A percentile compares a stretch with the other conserved stretches of the same genome.
phyloP scores from a whole-genome alignment of 2,797 vertebrate genomes.

The Delichon dasypus region DNA sequence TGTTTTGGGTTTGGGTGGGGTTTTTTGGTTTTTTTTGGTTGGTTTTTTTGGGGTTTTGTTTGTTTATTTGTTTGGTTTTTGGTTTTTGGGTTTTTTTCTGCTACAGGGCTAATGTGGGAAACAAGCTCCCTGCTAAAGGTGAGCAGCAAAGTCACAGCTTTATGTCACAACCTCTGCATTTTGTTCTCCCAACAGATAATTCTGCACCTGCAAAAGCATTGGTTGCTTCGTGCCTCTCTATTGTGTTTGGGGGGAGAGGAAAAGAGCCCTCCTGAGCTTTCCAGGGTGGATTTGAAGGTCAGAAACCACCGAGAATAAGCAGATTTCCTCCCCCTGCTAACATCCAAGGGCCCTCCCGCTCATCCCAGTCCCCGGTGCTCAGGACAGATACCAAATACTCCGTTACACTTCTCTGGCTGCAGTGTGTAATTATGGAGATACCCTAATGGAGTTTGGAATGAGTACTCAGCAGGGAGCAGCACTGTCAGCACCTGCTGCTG shows the following conservation, averaged over 20 bases:
- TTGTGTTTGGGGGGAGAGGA: not conserved
- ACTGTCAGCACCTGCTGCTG: not conserved
- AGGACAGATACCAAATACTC: not conserved
- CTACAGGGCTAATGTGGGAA: not conserved
- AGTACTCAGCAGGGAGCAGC: not conserved
- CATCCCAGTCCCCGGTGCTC: not conserved
- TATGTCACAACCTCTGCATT: not conserved
- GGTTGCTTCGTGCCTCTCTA: not conserved
- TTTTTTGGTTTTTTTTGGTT: no score
- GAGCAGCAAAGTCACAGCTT: conserved; percentile 20
- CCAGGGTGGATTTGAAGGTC: not conserved
- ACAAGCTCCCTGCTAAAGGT: not conserved
- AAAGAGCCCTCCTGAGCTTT: not conserved
- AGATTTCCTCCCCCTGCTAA: not conserved
- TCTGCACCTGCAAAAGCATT: conserved; percentile 67
- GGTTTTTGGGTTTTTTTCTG: no score
- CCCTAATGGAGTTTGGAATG: not conserved
- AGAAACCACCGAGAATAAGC: conserved; percentile 1
- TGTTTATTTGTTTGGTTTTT: no score
- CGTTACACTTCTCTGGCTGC: accelerated
- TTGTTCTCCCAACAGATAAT: conserved; percentile 15
- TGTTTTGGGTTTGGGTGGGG: no score
- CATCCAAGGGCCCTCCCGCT: not conserved
- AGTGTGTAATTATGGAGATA: not conserved
- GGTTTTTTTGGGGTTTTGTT: no score